phyloP scores from a whole-genome alignment of 1,140 invertebrate species.

The Heliconius nattereri region DNA sequence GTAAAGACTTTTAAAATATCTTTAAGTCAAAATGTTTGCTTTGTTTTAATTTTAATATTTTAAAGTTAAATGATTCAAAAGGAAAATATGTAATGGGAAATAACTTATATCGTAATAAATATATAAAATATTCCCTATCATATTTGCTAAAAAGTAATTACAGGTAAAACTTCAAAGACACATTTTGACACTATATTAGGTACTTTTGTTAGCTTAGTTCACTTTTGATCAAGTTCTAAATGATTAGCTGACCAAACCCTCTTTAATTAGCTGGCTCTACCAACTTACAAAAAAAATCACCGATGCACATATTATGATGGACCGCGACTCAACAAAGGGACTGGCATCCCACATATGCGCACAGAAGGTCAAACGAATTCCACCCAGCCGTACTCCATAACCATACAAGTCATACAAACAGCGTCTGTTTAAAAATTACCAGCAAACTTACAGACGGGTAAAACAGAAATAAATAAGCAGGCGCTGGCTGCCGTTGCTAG shows the following conservation, averaged over 20 bases:
- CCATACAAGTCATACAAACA: conserved; percentile 8
- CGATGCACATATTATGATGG: conserved; percentile 20
- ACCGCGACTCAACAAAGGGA: conserved; percentile 27
- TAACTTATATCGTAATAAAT: too few species aligned
- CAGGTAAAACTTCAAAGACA: too few species aligned
- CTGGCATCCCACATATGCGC: conserved; percentile 30
- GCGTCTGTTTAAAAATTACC: conserved; percentile 58
- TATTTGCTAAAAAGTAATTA: too few species aligned
- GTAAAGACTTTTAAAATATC: not conserved
- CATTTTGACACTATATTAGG: too few species aligned
- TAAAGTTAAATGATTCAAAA: too few species aligned
- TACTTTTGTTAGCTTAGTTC: too few species aligned
- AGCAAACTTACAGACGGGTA: conserved; percentile 60
- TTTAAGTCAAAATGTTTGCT: not conserved
- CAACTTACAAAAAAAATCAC: not conserved
- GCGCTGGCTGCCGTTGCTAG: conserved; percentile 63
- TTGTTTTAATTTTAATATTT: not conserved
- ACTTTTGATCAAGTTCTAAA: too few species aligned
- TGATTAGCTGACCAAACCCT: too few species aligned
- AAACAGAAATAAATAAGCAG: conserved; percentile 70
- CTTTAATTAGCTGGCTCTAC: too few species aligned
- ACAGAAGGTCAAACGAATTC: conserved; percentile 35
- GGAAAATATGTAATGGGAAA: too few species aligned
- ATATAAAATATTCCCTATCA: too few species aligned
- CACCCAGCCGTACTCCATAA: conserved; percentile 53